Evolutionary conservation across 2,113 vertebrate genomes (phyloP).

Genomic region (Charadrius vociferus): DNA sequence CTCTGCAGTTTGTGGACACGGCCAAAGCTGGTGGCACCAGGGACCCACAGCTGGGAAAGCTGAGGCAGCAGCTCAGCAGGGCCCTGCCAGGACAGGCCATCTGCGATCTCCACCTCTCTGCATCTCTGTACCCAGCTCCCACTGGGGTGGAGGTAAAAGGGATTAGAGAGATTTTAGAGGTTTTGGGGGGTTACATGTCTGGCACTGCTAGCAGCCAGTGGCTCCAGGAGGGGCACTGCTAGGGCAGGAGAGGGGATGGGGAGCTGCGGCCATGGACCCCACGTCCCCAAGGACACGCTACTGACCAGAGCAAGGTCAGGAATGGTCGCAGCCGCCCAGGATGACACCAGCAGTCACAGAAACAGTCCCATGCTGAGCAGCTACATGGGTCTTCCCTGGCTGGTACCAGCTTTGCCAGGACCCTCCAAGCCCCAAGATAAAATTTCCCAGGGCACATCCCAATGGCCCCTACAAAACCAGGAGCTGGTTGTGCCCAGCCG

Average conservation of each 20-base stretch:
- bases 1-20: accelerated
- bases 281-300: background rate
- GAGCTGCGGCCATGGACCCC: background rate
- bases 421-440: background rate
- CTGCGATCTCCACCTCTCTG: accelerated
- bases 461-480: background rate
- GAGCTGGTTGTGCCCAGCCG: background rate
- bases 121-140: background rate
- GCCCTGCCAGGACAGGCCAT: accelerated
- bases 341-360: background rate
- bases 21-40: background rate
- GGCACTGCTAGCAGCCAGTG: background rate
- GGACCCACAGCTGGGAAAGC: background rate
- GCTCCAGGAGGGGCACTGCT: background rate
- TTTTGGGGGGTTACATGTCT: background rate
- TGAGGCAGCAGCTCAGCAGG: background rate
- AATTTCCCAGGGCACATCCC: background rate
- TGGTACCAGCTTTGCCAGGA: background rate
- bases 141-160: background rate
- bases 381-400: accelerated
- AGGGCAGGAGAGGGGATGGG: background rate
- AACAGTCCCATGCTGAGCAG: background rate
- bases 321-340: background rate
- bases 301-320: background rate
- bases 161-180: background rate